Base-by-base conservation (phyloP, 2,888 invertebrate genomes). In the Clanis bilineata region DNA sequence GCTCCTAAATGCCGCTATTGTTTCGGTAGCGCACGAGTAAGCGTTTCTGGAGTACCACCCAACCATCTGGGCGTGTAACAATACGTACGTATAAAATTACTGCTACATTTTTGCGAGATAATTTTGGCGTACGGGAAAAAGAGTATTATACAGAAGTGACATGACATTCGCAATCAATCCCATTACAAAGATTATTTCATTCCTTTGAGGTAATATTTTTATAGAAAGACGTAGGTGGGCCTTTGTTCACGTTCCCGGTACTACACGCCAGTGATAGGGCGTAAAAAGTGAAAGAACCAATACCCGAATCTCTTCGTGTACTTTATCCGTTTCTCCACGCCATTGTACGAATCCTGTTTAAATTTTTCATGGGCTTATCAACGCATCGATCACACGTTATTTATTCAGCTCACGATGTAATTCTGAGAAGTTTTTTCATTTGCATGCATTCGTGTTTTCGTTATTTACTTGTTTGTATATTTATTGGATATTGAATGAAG, bases 1-100 rank as follows among this genome's bases (percentile, higher is more conserved):
- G 79, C 70, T 77, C 76, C 85, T 88, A 86, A 91, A 89, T 88
- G 89, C 80, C 76, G 74, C 88, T 78, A 86, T 92, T 92, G 90
- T 91, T 90, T 82, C 79, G 67, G 66, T 74, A 76, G 72, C 77
- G 74, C 68, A 75, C 71, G 69, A 72, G 69, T 68, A 75, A 78
- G 72, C 70, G 68, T 77, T 82, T 73, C 73, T 80, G 71, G 74
- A 59, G 61, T 58, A 39, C 58, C 47, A 38, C 23, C 32, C 56
- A 56, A 23, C 45, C 56, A 38, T 56, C 38, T 56, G 44, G 25
- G 47, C 15, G 44, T 43, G 32, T 44, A 51, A 47, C 38, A 51
- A 58, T 38, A 39, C 39, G 25, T 39, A 58, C 39, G 18, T 39
- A 41, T 58, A 41, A 41, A 54, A 57, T 51, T 21, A 58, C 23